Percentiles rank a stretch among this genome's conserved stretches.
These are phyloP conservation scores for Eospalax fontanierii DNA, from an alignment of 2,797 vertebrate species.

Conservation along the genomic window DNA sequence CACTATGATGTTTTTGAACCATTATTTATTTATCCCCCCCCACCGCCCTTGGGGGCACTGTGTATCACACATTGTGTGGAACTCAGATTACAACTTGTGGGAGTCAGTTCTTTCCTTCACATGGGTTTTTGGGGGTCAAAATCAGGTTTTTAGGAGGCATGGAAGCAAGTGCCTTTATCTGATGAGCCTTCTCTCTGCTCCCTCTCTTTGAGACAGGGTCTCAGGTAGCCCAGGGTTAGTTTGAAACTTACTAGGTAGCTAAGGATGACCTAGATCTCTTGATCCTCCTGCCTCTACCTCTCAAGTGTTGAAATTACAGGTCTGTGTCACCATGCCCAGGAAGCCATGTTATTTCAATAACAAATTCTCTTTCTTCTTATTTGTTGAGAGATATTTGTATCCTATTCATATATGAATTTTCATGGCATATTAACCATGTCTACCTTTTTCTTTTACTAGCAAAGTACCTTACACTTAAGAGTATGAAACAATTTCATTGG, in stretches of 20 bases:
- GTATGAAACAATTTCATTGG: neutral
- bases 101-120: too few species aligned
- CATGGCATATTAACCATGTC: neutral
- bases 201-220: neutral
- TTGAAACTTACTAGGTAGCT: neutral
- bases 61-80: neutral
- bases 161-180: neutral
- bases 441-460: neutral
- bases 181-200: neutral
- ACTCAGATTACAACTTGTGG: neutral
- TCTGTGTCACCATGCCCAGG: neutral
- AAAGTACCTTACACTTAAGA: neutral
- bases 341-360: neutral
- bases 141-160: neutral
- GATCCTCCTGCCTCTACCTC: neutral
- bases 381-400: constrained; percentile 14
- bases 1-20: neutral
- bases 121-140: neutral
- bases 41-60: neutral
- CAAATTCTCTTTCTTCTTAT: neutral
- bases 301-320: neutral
- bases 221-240: neutral
- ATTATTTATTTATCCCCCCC: neutral
- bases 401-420: constrained; percentile 12
- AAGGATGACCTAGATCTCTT: neutral